Percentiles rank a stretch among this genome's conserved stretches.
phyloP scores from a whole-genome alignment of 1,140 invertebrate species.

The Listronotus bonariensis region DNA sequence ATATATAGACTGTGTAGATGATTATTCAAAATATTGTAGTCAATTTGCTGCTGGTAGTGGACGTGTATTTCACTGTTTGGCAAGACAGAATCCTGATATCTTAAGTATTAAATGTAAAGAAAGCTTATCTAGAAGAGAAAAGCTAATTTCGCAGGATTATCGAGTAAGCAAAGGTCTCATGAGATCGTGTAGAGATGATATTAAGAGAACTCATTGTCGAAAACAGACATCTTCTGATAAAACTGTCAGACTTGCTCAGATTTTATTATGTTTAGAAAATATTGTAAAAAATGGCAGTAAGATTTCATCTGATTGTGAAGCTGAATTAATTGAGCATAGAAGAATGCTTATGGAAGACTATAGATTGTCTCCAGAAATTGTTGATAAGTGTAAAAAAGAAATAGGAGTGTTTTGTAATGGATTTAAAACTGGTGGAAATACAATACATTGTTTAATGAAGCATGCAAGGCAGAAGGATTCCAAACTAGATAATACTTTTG shows the following conservation, averaged over 20 bases:
- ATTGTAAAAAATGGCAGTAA: slow-evolving; percentile 77
- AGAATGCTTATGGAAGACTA: slow-evolving; percentile 93
- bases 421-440: slow-evolving; percentile 80
- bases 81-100: slow-evolving; percentile 80
- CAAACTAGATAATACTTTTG: slow-evolving; percentile 67
- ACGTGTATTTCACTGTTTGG: slow-evolving; percentile 90
- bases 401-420: slow-evolving; percentile 72
- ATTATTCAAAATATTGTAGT: slow-evolving; percentile 74
- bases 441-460: slow-evolving; percentile 96
- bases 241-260: slow-evolving; percentile 84
- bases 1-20: slow-evolving; percentile 86
- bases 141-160: slow-evolving; percentile 89
- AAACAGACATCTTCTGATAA: slow-evolving; percentile 78
- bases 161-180: slow-evolving; percentile 86
- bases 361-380: slow-evolving; percentile 88
- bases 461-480: slow-evolving; percentile 72
- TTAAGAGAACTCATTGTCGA: slow-evolving; percentile 78
- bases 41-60: slow-evolving; percentile 71
- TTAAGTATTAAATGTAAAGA: slow-evolving; percentile 78
- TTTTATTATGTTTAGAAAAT: slow-evolving; percentile 91
- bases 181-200: slow-evolving; percentile 88
- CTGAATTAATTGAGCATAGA: slow-evolving; percentile 89
- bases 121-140: slow-evolving; percentile 83
- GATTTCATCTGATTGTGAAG: slow-evolving; percentile 75
- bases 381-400: slow-evolving; percentile 85